Evolutionary conservation across 2,113 vertebrate genomes (phyloP), one percentile per base, ranked within the genome.

Genomic region (Varanus komodoensis): DNA sequence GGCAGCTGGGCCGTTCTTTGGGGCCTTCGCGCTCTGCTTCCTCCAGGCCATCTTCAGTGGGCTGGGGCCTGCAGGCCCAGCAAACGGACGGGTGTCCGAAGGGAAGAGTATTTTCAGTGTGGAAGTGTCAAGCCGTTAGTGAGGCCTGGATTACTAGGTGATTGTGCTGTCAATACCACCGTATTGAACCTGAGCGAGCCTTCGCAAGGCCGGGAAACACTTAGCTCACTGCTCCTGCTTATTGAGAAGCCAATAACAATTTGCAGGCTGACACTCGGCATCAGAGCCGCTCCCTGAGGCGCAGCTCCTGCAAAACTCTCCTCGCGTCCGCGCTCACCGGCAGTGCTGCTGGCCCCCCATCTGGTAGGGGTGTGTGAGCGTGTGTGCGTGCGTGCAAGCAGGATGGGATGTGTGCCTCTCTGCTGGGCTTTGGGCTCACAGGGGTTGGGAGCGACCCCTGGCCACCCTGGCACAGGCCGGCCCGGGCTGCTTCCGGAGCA

Each of bases 201-300:
- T 92, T 96, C 97, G 97, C 97, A 97, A 97, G 98, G 96, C 97
- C 96, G 98, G 98, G 97, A 98, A 97, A 98, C 98, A 97, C 97
- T 98, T 97, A 97, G 96, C 97, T 97, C 96, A 96, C 97, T 97
- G 92, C 97, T 97, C 97, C 98, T 98, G 98, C 98, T 99, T 99
- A 99, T 99, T 98, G 98, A 99, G 98, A 98, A 99, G 98, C 99
- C 99, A 99, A 99, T 99, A 99, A 98, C 98, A 99, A 99, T 99
- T 99, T 99, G 97, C 97, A 97, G 98, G 97, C 98, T 98, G 98
- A 98, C 97, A 98, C 97, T 97, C 97, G 97, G 97, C 96, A 96
- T 97, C 91, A 82, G 96, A 97, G 96, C 95, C 96, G 92, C 97
- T 97, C 95, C 96, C 96, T 91, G 94, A 96, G 97, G 97, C 96